Evolutionary conservation across 2,888 invertebrate genomes (phyloP), one percentile per base, ranked within the genome.

Genomic region (Harpalus rufipes): DNA sequence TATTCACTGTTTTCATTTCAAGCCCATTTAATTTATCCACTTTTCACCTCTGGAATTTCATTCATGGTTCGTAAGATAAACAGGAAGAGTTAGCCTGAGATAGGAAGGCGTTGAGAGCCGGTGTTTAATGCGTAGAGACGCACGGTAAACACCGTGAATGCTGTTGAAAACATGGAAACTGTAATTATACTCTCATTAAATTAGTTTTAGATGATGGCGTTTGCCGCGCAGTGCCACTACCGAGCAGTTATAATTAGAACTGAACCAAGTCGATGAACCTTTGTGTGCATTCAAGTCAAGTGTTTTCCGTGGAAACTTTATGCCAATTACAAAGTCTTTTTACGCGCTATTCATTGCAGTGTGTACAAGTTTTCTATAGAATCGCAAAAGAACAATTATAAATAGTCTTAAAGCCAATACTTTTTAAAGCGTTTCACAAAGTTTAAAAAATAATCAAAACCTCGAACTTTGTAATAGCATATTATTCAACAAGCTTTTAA

Each of bases 121-220:
- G 12, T 68, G n/a, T 39, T 39, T 25, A 63, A 25, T 14, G 68
- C 39, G 68, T 68, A 63, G 12, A 32, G 6, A 5, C 18, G 63
- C 25, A 25, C 18, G 25, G 63, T 25, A 63, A 63, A 63, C 25
- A 63, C 39, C n/a, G 41, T n/a, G 12, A 21, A 6, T 56, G 14
- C 21, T 58, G 78, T 18, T 78, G 56, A 56, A 56, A 78, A 78
- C 78, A 78, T 58, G 78, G 32, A 78, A 78, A 58, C 78, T 51
- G 74, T 76, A 76, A 76, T 83, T 83, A 83, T 58, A 83, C 68
- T 21, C 83, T 61, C 83, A 83, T 83, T 82, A 82, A 82, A 82
- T 82, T 74, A 72, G 76, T 72, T 82, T 83, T 56, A 81, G 65
- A 63, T 63, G 21, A 81, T 8, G 78, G 58, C 21, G 78, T 51